Base-by-base conservation (phyloP, 2,797 vertebrate species). In the Melanogrammus aeglefinus region DNA sequence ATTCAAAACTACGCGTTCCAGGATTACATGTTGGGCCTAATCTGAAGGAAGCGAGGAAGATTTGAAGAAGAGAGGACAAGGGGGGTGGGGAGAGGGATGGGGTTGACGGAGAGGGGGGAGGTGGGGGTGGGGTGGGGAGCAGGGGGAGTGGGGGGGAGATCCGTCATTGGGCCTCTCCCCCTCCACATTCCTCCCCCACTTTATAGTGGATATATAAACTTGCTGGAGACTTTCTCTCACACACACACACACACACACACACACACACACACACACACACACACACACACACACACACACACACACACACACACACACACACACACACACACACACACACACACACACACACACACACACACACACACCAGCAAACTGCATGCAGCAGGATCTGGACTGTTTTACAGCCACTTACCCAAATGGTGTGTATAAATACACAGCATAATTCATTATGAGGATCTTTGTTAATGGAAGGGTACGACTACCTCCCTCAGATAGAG, bases 171-270 rank as follows among this genome's bases (percentile, higher is more conserved):
- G 89, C 90, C 84, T 86, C 82, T 85, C 84, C 85, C 81, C 91
- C 84, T 84, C 78, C 80, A 87, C 92, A 94, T 94, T 94, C 94
- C 91, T 93, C 81, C 86, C 88, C 86, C 94, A n/a, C n/a, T 93
- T 92, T 93, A 94, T 94, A 94, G n/a, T 90, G 93, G 94, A 89
- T 87, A 94, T 91, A n/a, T n/a, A n/a, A 92, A 93, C 83, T 82
- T 82, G 83, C 86, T 88, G 88, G 27, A 41, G 24, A 51, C n/a
- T 33, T 33, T 33, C 31, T 33, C 31, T 33, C 24, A 27, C 35
- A 36, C 35, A 14, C 57, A 8, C 7, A 66, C 57, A 66, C 57
- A 21, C 51, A 51, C 47, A 51, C 13, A 51, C 70, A 38, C 57
- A 71, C 41, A 57, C 73, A 70, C 57, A 78, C 77, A 76, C 70